These are phyloP conservation scores for Dastarcus helophoroides DNA, from an alignment of 2,888 invertebrate species.

Conservation along the genomic window DNA sequence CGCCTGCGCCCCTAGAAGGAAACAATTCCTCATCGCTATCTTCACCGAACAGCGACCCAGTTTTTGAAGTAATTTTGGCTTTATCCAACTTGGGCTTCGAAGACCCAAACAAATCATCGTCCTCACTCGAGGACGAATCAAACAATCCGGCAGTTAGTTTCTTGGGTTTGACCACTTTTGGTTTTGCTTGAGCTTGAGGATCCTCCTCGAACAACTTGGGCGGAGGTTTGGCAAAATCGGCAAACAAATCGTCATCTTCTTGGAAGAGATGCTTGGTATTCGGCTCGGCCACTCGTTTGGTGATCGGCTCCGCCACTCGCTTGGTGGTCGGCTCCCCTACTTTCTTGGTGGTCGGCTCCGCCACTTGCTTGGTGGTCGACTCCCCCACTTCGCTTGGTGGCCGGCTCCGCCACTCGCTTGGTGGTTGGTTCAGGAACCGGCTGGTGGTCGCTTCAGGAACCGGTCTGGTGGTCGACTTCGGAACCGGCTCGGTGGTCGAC, in stretches of 20 bases:
- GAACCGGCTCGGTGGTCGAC: background rate
- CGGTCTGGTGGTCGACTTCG: background rate
- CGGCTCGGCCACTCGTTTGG: no score
- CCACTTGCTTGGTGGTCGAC: no score
- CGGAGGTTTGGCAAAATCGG: background rate
- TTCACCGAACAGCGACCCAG: slow-evolving; percentile 28
- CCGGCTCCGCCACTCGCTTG: no score
- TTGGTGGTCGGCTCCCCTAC: no score
- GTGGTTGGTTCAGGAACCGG: no score
- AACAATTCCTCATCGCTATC: slow-evolving; percentile 27
- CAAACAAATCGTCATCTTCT: background rate
- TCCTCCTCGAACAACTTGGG: slow-evolving; percentile 2
- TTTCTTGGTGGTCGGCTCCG: no score
- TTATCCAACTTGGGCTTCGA: background rate
- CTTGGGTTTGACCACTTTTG: slow-evolving; percentile 7
- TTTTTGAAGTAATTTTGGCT: background rate
- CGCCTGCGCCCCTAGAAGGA: slow-evolving; percentile 12
- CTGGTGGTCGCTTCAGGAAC: no score
- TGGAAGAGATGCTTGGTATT: no score
- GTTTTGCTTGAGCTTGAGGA: slow-evolving; percentile 1
- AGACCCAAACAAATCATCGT: slow-evolving; percentile 9
- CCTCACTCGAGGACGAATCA: slow-evolving; percentile 9
- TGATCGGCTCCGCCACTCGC: no score
- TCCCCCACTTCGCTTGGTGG: no score
- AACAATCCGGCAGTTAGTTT: slow-evolving; percentile 13